These are phyloP conservation scores for Zaprionus bogoriensis DNA, from an alignment of 2,888 invertebrate genomes.

Conservation along the genomic window DNA sequence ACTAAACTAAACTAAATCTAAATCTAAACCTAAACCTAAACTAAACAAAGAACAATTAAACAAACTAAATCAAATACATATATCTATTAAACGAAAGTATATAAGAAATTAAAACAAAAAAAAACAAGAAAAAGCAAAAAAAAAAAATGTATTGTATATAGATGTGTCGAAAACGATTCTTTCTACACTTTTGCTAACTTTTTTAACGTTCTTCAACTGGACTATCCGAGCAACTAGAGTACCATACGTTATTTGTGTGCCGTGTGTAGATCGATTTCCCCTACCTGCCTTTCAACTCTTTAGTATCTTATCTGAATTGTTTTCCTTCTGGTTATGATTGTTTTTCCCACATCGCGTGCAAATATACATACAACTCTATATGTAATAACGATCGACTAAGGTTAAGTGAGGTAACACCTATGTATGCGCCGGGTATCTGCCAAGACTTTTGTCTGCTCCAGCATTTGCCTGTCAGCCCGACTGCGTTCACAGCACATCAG, in stretches of 20 bases:
- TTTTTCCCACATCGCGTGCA: not conserved
- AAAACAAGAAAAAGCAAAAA: slow-evolving; percentile 20
- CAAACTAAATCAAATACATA: slow-evolving; percentile 41
- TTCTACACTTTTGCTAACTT: slow-evolving; percentile 66
- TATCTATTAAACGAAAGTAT: slow-evolving; percentile 40
- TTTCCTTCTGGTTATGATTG: not conserved
- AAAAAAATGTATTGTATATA: slow-evolving; percentile 52
- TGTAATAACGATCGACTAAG: slow-evolving; percentile 2
- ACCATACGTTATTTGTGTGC: slow-evolving; percentile 9
- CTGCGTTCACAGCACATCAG: slow-evolving; percentile 16
- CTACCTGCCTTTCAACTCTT: not conserved
- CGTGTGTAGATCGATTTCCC: slow-evolving; percentile 19
- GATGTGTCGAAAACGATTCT: slow-evolving; percentile 53
- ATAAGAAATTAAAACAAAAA: slow-evolving; percentile 10
- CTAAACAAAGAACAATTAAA: slow-evolving; percentile 32
- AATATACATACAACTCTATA: not conserved
- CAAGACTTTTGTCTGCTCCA: slow-evolving; percentile 37
- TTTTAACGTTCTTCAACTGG: slow-evolving; percentile 42
- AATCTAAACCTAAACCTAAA: slow-evolving; percentile 19
- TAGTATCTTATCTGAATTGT: not conserved
- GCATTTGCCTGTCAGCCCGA: slow-evolving; percentile 35
- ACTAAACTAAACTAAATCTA: slow-evolving; percentile 50
- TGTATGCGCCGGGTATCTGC: slow-evolving; percentile 21
- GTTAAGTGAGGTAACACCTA: slow-evolving; percentile 13
- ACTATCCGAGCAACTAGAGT: slow-evolving; percentile 1